These are phyloP conservation scores for Leuciscus waleckii DNA, from an alignment of 2,797 vertebrate genomes.

Conservation along the genomic window DNA sequence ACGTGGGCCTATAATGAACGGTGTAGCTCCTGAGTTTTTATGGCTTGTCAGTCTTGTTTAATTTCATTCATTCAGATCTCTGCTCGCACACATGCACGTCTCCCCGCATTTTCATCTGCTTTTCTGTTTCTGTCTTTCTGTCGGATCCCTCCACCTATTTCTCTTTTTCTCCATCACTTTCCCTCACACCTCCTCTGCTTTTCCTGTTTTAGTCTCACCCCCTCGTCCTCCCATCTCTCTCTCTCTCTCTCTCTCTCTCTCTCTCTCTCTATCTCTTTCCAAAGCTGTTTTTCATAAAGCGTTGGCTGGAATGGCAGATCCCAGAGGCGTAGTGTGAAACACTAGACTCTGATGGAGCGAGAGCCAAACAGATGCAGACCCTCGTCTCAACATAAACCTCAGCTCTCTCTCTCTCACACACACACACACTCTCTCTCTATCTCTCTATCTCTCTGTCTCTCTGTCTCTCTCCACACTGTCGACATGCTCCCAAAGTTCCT, in stretches of 20 bases:
- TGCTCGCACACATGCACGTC: conserved; percentile 26
- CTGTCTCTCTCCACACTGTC: conserved; percentile 38
- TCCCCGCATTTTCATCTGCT: conserved; percentile 19
- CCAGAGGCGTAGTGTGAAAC: conserved; percentile 77
- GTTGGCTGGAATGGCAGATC: conserved; percentile 71
- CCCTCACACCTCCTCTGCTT: conserved; percentile 40
- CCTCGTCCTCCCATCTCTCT: conserved; percentile 11
- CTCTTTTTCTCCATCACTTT: conserved; percentile 31
- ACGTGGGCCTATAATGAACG: not conserved
- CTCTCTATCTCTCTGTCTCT: not conserved
- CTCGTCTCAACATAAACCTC: conserved; percentile 8
- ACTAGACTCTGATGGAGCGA: conserved; percentile 78
- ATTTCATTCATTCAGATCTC: conserved; percentile 8
- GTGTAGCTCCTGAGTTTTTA: not conserved
- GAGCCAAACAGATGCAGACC: conserved; percentile 56
- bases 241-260: conserved; percentile 39
- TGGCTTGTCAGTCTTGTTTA: conserved; percentile 30
- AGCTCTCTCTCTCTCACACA: not conserved
- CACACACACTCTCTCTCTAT: not conserved
- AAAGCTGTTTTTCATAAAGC: conserved; percentile 81
- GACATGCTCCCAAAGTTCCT: conserved; percentile 29
- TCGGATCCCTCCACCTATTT: conserved; percentile 14
- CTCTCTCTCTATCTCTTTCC: conserved; percentile 45
- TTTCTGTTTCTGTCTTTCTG: conserved; percentile 10
- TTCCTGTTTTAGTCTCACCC: conserved; percentile 44